Conservation (phyloP, 2,888 invertebrate species). For the Atrina japonica region DNA sequence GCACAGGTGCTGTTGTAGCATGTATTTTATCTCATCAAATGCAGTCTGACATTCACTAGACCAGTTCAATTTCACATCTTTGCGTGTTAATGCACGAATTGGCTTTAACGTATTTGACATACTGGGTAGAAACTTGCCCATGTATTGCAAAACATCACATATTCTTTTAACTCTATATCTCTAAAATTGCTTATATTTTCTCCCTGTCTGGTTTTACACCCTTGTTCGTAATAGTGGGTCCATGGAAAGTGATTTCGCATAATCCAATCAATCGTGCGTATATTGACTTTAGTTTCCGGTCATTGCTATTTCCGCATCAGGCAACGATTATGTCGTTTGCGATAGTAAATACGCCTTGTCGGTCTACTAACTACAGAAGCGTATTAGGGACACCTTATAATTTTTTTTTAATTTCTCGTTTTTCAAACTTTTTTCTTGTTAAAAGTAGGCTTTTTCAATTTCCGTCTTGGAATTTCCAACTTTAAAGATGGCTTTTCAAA, state of each 20-base stretch:
- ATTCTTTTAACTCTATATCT: no score
- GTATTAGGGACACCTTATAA: no score
- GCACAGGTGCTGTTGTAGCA: constrained; percentile 3
- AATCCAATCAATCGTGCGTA: constrained; percentile 9
- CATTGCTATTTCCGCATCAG: background rate
- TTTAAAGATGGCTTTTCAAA: no score
- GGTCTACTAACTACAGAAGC: no score
- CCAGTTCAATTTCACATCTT: background rate
- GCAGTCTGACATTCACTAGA: background rate
- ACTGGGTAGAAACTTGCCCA: constrained; percentile 42
- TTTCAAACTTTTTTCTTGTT: no score
- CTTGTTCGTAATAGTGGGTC: constrained; percentile 3
- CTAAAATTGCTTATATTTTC: constrained; percentile 23
- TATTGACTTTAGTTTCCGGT: background rate
- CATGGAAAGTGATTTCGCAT: constrained; percentile 7
- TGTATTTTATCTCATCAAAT: constrained; percentile 2
- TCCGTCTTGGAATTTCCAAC: no score
- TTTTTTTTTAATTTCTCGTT: no score
- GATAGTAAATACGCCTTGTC: no score
- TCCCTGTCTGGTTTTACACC: background rate
- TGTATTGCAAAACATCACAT: constrained; percentile 42
- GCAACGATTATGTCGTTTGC: no score
- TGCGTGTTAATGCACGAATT: no score
- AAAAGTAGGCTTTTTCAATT: no score
- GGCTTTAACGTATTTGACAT: constrained; percentile 2